phyloP scores from a whole-genome alignment of 1,140 invertebrate species.

The Delia radicum region DNA sequence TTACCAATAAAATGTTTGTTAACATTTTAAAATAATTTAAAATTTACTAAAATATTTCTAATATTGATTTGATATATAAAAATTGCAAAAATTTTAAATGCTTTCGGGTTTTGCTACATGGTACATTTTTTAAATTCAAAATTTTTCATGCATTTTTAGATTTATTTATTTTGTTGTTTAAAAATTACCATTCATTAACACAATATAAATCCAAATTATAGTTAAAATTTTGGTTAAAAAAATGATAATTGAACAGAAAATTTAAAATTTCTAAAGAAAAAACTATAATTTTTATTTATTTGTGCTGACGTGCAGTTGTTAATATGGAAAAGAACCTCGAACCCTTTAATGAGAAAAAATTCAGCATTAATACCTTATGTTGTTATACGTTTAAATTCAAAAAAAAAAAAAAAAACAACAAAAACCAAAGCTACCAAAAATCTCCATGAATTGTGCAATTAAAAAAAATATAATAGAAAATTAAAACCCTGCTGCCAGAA shows the following conservation, averaged over 20 bases:
- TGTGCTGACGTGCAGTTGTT: constrained; percentile 48
- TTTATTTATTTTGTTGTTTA: constrained; percentile 8
- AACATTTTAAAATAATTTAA: no score
- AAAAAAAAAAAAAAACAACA: not conserved
- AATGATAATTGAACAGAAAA: not conserved
- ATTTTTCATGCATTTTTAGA: not conserved
- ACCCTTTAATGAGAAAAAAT: constrained; percentile 10
- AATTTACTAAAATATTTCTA: not conserved
- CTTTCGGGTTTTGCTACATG: no score
- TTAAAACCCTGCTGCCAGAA: no score
- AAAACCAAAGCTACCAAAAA: constrained; percentile 20
- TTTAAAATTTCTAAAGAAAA: constrained; percentile 3
- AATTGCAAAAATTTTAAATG: no score
- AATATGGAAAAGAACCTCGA: not conserved
- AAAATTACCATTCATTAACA: constrained; percentile 12
- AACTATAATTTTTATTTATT: constrained; percentile 30
- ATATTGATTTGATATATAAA: no score
- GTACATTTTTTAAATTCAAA: not conserved
- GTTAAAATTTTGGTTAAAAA: not conserved
- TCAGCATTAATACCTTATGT: constrained; percentile 31
- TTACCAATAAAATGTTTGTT: no score
- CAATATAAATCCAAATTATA: constrained; percentile 20
- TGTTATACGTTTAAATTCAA: constrained; percentile 29
- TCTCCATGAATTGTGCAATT: no score
- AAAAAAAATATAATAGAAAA: no score